phyloP scores from a whole-genome alignment of 2,113 vertebrate genomes.

The Siniperca chuatsi region DNA sequence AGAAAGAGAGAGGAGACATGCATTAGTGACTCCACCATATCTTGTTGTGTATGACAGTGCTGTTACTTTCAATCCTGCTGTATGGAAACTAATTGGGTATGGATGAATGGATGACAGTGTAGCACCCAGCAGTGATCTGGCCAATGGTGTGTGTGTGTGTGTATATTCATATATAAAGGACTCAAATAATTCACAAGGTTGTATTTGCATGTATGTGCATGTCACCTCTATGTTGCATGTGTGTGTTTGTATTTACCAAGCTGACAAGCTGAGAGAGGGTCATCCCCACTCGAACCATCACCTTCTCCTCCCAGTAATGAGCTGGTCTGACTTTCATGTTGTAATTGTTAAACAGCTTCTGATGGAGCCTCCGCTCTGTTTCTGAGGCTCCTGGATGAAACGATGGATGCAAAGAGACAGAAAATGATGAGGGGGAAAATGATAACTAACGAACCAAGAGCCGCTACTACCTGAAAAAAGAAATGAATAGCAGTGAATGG shows the following conservation, averaged over 20 bases:
- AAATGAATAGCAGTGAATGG: background rate
- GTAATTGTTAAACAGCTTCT: conserved; percentile 87
- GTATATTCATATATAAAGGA: background rate
- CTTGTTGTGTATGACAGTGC: conserved; percentile 10
- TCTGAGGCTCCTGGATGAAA: conserved; percentile 75
- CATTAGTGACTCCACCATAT: conserved; percentile 30
- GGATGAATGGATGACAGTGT: conserved; percentile 18
- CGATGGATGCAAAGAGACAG: background rate
- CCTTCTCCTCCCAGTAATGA: conserved; percentile 83
- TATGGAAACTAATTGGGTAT: conserved; percentile 45
- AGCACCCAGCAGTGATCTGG: background rate
- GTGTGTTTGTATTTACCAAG: conserved; percentile 83
- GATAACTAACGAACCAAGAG: background rate
- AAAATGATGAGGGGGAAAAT: background rate
- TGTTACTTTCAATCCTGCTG: conserved; percentile 38
- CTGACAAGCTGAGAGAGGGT: conserved; percentile 91
- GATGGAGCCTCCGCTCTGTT: conserved; percentile 83
- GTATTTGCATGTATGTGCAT: background rate
- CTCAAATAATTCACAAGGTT: background rate
- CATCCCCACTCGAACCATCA: conserved; percentile 89
- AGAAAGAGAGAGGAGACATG: background rate
- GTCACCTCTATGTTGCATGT: accelerated
- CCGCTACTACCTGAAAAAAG: background rate
- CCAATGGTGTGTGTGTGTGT: background rate
- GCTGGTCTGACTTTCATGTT: conserved; percentile 88